Evolutionary conservation across 2,797 vertebrate species (phyloP), one percentile per base, ranked within the genome.

Genomic region (Lagodon rhomboides): DNA sequence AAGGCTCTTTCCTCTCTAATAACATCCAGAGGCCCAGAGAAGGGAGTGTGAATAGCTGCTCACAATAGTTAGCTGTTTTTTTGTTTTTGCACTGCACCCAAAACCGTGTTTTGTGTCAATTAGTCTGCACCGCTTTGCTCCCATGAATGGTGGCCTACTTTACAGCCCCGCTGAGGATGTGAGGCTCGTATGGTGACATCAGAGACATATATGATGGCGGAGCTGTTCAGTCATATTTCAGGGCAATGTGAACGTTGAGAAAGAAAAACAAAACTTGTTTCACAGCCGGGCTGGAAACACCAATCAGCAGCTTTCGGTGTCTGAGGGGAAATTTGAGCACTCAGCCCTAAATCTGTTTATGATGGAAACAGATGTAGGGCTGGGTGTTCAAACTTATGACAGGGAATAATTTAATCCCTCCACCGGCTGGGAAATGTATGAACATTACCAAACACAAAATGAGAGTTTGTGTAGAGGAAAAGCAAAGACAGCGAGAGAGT

Each of bases 21-120:
- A 86, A 89, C 83, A 86, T 73, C 59, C 61, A 88, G 92, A 89
- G 93, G 93, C 93, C 93, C 87, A 75, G 71, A 30, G 77, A 65
- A 81, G 90, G 87, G 87, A 73, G 38, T 65, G 71, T 79, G 85
- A 88, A 89, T 79, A 79, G 83, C 76, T 75, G 50, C 78, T 87
- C 81, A 88, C 87, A 93, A 90, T 86, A 80, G 86, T 83, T 84
- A 61, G 83, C 89, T 82, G 77, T 67, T 79, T 83, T 83, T 85
- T 80, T 88, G 72, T 85, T 66, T 84, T 83, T 82, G 73, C 65
- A 34, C 70, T 71, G 70, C 74, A 83, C 73, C 78, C 83, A 90
- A 90, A 90, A 90, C 76, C 88, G 64, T 70, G 78, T 85, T 91
- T 91, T 91, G 75, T 89, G 78, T 89, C 88, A 92, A 86, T 93